phyloP scores from a whole-genome alignment of 2,113 vertebrate genomes.

The Pseudolaguvia tuberculata region DNA sequence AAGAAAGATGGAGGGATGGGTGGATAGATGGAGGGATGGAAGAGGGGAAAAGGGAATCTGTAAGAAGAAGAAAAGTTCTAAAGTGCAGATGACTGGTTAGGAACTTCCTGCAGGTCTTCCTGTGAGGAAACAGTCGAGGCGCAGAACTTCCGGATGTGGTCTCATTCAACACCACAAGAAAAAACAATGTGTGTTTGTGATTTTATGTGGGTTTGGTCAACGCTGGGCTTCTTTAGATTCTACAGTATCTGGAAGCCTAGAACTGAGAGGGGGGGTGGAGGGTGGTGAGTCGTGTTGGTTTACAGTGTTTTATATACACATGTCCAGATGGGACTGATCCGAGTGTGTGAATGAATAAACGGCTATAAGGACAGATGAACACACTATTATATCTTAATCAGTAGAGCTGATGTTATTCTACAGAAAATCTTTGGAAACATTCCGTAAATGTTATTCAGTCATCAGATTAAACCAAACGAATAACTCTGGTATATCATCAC shows the following conservation, averaged over 20 bases:
- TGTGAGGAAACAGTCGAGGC: slow-evolving; percentile 28
- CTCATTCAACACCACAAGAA: slow-evolving; percentile 10
- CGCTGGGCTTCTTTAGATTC: background rate
- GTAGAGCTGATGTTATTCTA: no score
- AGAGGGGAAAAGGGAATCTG: no score
- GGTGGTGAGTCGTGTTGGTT: no score
- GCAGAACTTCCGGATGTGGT: slow-evolving; percentile 38
- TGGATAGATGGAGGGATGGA: no score
- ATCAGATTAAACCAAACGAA: no score
- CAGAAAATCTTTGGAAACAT: no score
- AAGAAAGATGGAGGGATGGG: background rate
- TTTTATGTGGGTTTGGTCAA: background rate
- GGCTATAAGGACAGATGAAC: background rate
- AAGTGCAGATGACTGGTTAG: background rate
- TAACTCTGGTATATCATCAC: no score
- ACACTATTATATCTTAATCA: no score
- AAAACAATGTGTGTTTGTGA: slow-evolving; percentile 29
- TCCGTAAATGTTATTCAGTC: no score
- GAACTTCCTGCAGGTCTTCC: slow-evolving; percentile 25
- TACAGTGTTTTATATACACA: background rate
- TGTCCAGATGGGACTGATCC: no score
- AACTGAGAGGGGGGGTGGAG: background rate
- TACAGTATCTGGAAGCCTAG: background rate
- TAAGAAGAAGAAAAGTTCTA: no score
- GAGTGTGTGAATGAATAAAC: background rate